Evolutionary conservation across 2,797 vertebrate species (phyloP).

Genomic region (Myiotriccus ornatus): DNA sequence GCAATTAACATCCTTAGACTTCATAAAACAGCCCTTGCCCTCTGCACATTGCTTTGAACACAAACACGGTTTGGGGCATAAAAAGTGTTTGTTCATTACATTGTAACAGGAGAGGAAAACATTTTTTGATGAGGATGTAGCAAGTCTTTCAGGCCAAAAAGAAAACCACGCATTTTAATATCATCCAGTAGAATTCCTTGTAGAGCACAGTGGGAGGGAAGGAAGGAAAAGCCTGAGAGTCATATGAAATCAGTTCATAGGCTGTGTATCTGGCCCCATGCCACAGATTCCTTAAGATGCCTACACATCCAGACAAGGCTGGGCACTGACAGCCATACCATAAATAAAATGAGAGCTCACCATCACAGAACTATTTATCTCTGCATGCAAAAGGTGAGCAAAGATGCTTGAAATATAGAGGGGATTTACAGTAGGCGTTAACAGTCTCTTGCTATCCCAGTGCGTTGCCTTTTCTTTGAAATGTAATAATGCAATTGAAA

Average conservation of each 20-base stretch:
- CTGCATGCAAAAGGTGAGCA: background rate
- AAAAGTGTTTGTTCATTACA: background rate
- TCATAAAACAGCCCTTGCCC: background rate
- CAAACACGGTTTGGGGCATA: accelerated
- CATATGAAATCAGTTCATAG: background rate
- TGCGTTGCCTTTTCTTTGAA: background rate
- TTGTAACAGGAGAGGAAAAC: background rate
- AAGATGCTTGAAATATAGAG: background rate
- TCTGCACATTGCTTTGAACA: background rate
- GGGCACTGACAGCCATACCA: background rate
- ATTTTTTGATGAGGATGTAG: background rate
- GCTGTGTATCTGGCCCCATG: background rate
- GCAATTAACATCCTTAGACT: background rate
- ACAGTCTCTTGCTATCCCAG: background rate
- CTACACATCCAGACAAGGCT: background rate
- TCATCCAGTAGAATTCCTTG: background rate
- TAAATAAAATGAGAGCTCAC: background rate
- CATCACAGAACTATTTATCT: background rate
- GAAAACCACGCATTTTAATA: background rate
- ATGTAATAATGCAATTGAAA: background rate
- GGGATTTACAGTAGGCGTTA: background rate
- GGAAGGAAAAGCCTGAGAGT: background rate
- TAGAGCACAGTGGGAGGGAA: background rate
- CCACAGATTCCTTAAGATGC: background rate
- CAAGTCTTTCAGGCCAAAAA: background rate